Percentiles rank a stretch among this genome's conserved stretches.
phyloP scores from a whole-genome alignment of 2,113 vertebrate species.

The Lasiurus borealis region DNA sequence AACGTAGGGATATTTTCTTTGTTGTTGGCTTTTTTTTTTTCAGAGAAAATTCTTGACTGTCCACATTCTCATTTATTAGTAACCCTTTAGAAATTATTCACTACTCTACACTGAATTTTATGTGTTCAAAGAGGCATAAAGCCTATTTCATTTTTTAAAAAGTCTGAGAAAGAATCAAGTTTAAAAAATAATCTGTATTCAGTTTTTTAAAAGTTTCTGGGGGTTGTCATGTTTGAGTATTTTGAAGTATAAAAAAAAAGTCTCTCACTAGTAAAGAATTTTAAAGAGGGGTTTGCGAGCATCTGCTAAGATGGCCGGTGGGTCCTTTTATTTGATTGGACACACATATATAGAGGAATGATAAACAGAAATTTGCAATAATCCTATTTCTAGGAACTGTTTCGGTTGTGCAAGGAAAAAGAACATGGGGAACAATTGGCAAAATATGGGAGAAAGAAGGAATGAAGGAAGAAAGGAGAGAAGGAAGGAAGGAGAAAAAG shows the following conservation, averaged over 20 bases:
- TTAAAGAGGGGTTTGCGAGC: not conserved
- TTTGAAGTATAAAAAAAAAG: not conserved
- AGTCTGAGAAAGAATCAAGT: constrained; percentile 21
- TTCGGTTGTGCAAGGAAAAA: not conserved
- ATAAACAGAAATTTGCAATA: not conserved
- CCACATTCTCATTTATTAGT: not conserved
- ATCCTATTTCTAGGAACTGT: not conserved
- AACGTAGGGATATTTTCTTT: not conserved
- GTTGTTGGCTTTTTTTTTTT: not conserved
- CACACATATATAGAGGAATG: not conserved
- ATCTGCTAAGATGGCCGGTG: not conserved
- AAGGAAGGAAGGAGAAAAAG: no score
- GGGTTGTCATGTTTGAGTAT: not conserved
- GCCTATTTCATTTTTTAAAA: not conserved
- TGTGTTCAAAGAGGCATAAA: constrained; percentile 11
- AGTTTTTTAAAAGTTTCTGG: not conserved
- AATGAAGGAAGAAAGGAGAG: no score
- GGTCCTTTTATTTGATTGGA: not conserved
- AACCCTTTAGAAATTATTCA: not conserved
- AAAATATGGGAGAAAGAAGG: not conserved
- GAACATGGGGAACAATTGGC: not conserved
- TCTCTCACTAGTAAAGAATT: not conserved
- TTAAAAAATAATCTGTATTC: constrained; percentile 41
- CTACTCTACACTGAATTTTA: not conserved
- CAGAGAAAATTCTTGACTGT: not conserved